phyloP scores from a whole-genome alignment of 1,140 invertebrate species.

The Temnothorax curvispinosus region DNA sequence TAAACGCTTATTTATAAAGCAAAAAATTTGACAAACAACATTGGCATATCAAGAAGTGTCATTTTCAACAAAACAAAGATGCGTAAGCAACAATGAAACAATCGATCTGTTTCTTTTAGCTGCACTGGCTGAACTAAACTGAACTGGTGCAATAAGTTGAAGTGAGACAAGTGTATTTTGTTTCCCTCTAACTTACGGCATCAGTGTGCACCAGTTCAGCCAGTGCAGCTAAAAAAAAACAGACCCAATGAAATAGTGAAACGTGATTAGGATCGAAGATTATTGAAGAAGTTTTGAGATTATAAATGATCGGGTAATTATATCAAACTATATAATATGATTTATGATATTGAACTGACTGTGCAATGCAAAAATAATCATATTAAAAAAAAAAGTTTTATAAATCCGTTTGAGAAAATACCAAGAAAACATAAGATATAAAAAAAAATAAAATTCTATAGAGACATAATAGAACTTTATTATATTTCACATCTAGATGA shows the following conservation, averaged over 20 bases:
- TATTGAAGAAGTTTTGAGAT: not conserved
- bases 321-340: not conserved
- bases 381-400: not conserved
- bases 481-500: not conserved
- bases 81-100: conserved; percentile 74
- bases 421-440: not conserved
- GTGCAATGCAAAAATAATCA: not conserved
- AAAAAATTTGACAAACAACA: conserved; percentile 10
- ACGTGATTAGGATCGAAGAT: conserved; percentile 61
- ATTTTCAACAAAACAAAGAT: conserved; percentile 66
- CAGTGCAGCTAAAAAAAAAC: too few species aligned
- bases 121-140: too few species aligned
- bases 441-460: not conserved
- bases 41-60: conserved; percentile 43
- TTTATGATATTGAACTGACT: not conserved
- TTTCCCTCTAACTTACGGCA: too few species aligned
- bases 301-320: conserved; percentile 37
- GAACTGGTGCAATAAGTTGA: too few species aligned
- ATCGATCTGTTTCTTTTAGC: too few species aligned
- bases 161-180: too few species aligned
- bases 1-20: not conserved
- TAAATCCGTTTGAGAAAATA: not conserved
- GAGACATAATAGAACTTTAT: not conserved
- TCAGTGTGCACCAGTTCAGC: too few species aligned
- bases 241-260: not conserved